Base-by-base conservation (phyloP, 2,888 invertebrate species). In the Rhamnusium bicolor region DNA sequence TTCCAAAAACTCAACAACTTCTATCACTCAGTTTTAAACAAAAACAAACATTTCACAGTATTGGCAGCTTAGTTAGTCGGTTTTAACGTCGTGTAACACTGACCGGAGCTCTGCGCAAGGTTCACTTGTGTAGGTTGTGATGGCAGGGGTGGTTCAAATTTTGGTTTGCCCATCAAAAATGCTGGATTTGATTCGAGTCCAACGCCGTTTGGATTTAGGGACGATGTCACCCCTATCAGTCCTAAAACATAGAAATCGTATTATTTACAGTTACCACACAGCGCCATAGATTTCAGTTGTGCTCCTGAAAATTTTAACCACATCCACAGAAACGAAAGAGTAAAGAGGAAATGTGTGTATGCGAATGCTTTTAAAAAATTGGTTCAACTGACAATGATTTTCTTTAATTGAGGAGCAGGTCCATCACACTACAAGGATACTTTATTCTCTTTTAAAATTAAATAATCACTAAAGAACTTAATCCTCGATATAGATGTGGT, bases 161-260 rank as follows among this genome's bases (percentile, higher is more conserved):
- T 91, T 65, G 88, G 88, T 79, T 85, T 86, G 79, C 87, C 85
- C 80, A 87, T 86, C 61, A 91, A 90, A 63, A 92, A 87, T 51
- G 92, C 91, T 69, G 92, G 91, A 84, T 92, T 92, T 86, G 92
- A 90, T 81, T 92, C 92, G 74, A 92, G 89, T 77, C 89, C 89
- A 76, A 90, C 89, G 72, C 93, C 93, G 86, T 92, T 93, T 69
- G 93, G 92, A 78, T 92, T 91, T 75, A 93, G 89, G 76, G 92
- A 91, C 75, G 92, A 91, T 72, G 92, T 90, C 81, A 93, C 88
- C 84, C 92, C 92, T 79, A 84, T 76, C 81, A 84, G 75, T 76
- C 83, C 83, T 83, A 77, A 21, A 78, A 63, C 58, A 56, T 51
- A 14, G 10, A n/a, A 12, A 14, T 29, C 32, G 27, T 16, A 14